Percentiles rank a stretch among this genome's conserved stretches.
Conservation (phyloP, 2,113 vertebrate genomes). For the Pholis gunnellus region DNA sequence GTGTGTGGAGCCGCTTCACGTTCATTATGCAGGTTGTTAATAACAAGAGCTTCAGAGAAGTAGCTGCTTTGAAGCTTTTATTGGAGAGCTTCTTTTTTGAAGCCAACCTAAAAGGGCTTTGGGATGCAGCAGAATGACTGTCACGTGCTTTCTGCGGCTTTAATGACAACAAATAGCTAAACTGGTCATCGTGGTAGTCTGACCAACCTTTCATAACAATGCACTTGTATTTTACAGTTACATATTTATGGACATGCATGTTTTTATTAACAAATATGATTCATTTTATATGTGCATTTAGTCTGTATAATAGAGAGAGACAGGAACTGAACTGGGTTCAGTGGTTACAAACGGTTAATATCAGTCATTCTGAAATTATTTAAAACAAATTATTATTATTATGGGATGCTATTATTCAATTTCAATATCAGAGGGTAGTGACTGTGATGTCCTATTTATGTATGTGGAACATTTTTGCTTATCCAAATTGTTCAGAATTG, state of each 20-base stretch:
- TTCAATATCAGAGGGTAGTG: neutral
- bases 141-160: slow-evolving; percentile 10
- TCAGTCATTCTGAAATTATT: neutral
- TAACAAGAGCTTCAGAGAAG: slow-evolving; percentile 49
- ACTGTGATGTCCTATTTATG: no score
- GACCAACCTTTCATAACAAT: neutral
- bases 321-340: neutral
- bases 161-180: slow-evolving; percentile 12
- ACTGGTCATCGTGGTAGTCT: neutral
- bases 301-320: neutral
- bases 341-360: neutral
- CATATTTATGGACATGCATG: neutral
- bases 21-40: slow-evolving; percentile 65
- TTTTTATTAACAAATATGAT: neutral
- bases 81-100: neutral
- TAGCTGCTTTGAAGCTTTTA: slow-evolving; percentile 55
- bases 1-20: slow-evolving; percentile 40
- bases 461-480: no score
- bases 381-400: neutral
- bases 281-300: neutral
- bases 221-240: neutral
- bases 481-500: no score
- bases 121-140: slow-evolving; percentile 10
- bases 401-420: neutral
- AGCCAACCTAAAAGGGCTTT: slow-evolving; percentile 11